Base-by-base conservation (phyloP, 64 coral and sea anemone species). In the Dendronephthya gigantea region DNA sequence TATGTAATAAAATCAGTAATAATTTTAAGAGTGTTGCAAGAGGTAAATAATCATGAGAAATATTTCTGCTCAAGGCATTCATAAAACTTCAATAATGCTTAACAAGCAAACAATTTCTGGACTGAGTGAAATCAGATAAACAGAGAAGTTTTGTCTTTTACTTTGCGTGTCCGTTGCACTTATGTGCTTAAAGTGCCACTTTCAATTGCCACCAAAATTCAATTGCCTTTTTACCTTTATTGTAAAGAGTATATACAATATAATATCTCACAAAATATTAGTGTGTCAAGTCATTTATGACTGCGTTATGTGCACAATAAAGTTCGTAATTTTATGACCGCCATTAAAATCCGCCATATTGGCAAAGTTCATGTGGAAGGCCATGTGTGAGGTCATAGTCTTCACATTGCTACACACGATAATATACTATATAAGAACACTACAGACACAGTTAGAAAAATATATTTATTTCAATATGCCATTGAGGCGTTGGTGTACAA, bases 331-430 rank as follows among this genome's bases (percentile, higher is more conserved):
- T 62, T 9, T 19, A 27, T 23, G 17, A 0, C 55, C 55, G 55
- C 55, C 55, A 62, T n/a, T n/a, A 22, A 62, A 62, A 9, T 62
- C 7, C 25, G 19, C 2, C 55, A 50, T 40, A 85, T 35, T 47
- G n/a, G 22, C 38, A 7, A 34, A 58, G 83, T 30, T 55, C 31
- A 36, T 6, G 41, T 45, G 41, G 11, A 4, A 45, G 11, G 48
- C n/a, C n/a, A 34, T 34, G 34, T 56, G 48, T 85, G 83, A 85
- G 1, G 83, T 85, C 48, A 55, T 85, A 49, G 45, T 56, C 83
- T 85, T 38, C 55, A 85, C 83, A 55, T 35, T 55, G 49, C 49
- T 36, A 28, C 41, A 52, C 32, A 1, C 31, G 40, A 2, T 5
- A 19, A 31, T 31, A 31, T 56, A 84, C 29, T 33, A 1, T 33